Evolutionary conservation across 1,140 invertebrate species (phyloP).

Genomic region (Brachionus rubens): DNA sequence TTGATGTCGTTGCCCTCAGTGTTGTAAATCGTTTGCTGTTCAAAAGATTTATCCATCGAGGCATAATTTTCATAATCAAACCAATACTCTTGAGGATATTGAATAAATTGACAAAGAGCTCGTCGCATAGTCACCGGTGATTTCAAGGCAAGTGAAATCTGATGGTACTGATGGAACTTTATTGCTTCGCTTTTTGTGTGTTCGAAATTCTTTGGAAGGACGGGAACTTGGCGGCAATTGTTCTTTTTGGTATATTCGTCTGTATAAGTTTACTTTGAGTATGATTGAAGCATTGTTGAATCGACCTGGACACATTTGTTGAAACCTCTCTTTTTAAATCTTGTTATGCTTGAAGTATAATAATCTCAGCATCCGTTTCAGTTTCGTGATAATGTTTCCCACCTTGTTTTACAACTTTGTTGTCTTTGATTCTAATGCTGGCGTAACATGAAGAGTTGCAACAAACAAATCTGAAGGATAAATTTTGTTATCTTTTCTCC

Average conservation of each 20-base stretch:
- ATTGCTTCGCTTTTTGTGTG: background rate
- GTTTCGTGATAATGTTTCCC: background rate
- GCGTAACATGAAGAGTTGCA: background rate
- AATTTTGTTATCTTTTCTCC: background rate
- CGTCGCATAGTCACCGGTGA: background rate
- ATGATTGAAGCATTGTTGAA: background rate
- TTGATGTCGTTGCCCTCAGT: no score
- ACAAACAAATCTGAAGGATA: background rate
- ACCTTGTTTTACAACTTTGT: background rate
- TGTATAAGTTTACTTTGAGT: background rate
- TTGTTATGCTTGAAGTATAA: background rate
- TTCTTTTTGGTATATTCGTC: background rate
- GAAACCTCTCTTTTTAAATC: constrained; percentile 20
- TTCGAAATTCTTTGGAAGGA: background rate
- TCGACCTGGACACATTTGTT: background rate
- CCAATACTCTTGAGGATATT: no score
- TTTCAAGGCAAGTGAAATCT: background rate
- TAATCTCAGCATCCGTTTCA: background rate
- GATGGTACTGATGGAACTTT: background rate
- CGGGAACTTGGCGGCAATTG: background rate
- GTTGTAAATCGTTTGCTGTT: no score
- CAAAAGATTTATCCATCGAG: no score
- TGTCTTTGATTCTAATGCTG: background rate
- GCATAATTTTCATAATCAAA: no score
- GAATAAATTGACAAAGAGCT: no score